These are phyloP conservation scores for Mechanitis mazaeus DNA, from an alignment of 2,888 invertebrate genomes.

Conservation along the genomic window DNA sequence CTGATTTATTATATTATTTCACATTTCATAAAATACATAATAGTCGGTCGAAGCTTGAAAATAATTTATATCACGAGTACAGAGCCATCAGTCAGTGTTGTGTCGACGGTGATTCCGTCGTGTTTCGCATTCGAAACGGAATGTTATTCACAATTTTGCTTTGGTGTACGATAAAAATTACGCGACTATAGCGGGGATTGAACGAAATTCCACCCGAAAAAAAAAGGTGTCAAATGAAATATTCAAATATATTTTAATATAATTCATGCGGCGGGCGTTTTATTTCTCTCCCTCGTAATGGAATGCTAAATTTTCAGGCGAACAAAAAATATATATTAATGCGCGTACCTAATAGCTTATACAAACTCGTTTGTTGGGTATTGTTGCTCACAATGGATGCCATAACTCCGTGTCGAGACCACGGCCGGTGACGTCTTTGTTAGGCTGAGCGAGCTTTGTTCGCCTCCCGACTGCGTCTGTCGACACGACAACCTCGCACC, in stretches of 20 bases:
- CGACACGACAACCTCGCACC: constrained; percentile 43
- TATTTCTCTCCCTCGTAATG: constrained; percentile 77
- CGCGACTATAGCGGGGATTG: constrained; percentile 68
- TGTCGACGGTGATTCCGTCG: constrained; percentile 72
- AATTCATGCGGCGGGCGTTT: constrained; percentile 77
- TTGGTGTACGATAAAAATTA: constrained; percentile 73
- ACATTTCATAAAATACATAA: constrained; percentile 28
- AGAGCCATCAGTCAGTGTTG: constrained; percentile 67
- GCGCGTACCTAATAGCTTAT: constrained; percentile 78
- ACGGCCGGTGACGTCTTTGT: constrained; percentile 77
- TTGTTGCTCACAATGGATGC: constrained; percentile 76
- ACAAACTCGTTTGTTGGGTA: constrained; percentile 78
- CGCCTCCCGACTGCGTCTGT: constrained; percentile 64
- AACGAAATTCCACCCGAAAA: constrained; percentile 71
- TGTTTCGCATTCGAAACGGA: constrained; percentile 72
- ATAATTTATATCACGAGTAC: constrained; percentile 61
- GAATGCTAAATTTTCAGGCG: constrained; percentile 77
- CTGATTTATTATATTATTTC: not conserved
- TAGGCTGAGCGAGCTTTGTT: constrained; percentile 67
- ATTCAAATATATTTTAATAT: constrained; percentile 78
- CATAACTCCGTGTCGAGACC: constrained; percentile 76
- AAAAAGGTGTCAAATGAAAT: constrained; percentile 78
- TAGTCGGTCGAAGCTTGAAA: constrained; percentile 55
- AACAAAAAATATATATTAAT: constrained; percentile 78
- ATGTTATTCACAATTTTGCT: constrained; percentile 73